Evolutionary conservation across 2,888 invertebrate genomes (phyloP).

Genomic region (Amphipoea lucens): DNA sequence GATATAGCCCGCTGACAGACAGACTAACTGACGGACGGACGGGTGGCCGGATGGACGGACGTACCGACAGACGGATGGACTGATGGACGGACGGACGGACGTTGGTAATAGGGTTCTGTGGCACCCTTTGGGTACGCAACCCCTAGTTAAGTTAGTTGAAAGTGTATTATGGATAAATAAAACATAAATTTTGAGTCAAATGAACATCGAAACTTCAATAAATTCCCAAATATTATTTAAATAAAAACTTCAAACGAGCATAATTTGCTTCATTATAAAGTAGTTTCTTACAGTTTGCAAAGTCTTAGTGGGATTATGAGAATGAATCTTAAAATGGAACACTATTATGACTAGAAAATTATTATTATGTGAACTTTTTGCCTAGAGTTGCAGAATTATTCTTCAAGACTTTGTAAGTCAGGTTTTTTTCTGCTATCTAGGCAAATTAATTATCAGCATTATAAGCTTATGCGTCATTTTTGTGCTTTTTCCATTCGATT

Average conservation of each 20-base stretch:
- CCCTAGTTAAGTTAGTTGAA: background rate
- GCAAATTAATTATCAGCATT: conserved; percentile 13
- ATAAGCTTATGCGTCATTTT: background rate
- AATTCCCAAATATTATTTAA: background rate
- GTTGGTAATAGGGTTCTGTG: too few species aligned
- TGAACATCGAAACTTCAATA: too few species aligned
- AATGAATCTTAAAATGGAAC: conserved; percentile 10
- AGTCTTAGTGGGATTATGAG: conserved; percentile 11
- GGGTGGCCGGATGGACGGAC: too few species aligned
- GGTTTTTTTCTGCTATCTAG: conserved; percentile 23
- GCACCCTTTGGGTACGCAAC: too few species aligned
- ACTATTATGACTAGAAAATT: conserved; percentile 15
- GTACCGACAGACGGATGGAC: too few species aligned
- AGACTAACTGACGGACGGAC: too few species aligned
- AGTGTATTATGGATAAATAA: background rate
- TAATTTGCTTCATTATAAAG: conserved; percentile 16
- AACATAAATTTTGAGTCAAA: background rate
- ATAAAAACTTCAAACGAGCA: conserved; percentile 19
- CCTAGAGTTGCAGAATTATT: conserved; percentile 27
- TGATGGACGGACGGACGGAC: too few species aligned
- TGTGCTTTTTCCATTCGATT: background rate
- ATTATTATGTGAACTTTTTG: conserved; percentile 34
- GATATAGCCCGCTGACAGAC: too few species aligned
- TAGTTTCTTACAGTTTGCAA: conserved; percentile 9
- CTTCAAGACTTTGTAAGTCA: conserved; percentile 9